Base-by-base conservation (phyloP, 2,888 invertebrate species). In the Nephrocerus scutellatus region DNA sequence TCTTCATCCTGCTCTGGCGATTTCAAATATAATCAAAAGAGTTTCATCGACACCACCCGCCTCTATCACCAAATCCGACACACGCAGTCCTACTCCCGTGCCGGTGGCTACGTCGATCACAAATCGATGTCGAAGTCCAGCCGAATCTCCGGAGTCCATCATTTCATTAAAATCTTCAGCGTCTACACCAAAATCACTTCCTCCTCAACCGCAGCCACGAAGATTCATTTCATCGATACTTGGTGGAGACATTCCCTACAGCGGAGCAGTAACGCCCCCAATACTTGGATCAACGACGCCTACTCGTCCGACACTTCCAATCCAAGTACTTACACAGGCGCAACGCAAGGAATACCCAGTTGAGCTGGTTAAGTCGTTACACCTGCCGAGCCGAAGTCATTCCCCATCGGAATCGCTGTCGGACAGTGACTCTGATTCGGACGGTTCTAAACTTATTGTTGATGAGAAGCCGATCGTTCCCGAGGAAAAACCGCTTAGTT, bases 241-340 rank as follows among this genome's bases (percentile, higher is more conserved):
- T 20, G 86, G 86, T 19, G 86, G 85, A 14, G 84, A 84, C 55
- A 75, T 83, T 28, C 86, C 86, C 5, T 87, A 86, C 53, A 84
- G 84, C n/a, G 83, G 84, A 54, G 79, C 81, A 30, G 82, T 84
- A 60, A n/a, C n/a, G n/a, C n/a, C n/a, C n/a, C n/a, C n/a, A n/a
- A n/a, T n/a, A n/a, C n/a, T n/a, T n/a, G n/a, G n/a, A n/a, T n/a
- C n/a, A n/a, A n/a, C n/a, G n/a, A n/a, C n/a, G n/a, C n/a, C n/a
- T n/a, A n/a, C n/a, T n/a, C n/a, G n/a, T n/a, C n/a, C n/a, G n/a
- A n/a, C n/a, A n/a, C n/a, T n/a, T n/a, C n/a, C n/a, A n/a, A n/a
- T n/a, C n/a, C n/a, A n/a, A n/a, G 81, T 87, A 4, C 71, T 84
- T n/a, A 86, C 86, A 30, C 77, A 81, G 56, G 86, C 86, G 14